Percentiles rank a stretch among this genome's conserved stretches.
Conservation (phyloP, 2,797 vertebrate genomes). For the Limnodromus scolopaceus region DNA sequence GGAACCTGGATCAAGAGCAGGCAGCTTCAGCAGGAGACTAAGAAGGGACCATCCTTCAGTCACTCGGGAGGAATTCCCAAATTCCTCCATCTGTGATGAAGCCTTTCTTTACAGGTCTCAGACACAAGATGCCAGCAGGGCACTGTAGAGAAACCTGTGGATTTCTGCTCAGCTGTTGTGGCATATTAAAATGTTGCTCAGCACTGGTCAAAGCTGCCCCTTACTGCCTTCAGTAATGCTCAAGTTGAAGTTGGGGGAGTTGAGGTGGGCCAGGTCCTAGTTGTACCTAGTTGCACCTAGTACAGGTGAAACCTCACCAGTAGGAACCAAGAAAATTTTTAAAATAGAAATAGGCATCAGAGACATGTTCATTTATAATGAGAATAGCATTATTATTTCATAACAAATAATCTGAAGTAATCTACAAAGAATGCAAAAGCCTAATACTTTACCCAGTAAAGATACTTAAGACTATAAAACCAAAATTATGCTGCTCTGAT, state of each 20-base stretch:
- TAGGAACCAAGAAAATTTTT: neutral
- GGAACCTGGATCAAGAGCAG: neutral
- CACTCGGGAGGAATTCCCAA: neutral
- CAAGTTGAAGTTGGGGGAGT: neutral
- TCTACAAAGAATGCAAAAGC: neutral
- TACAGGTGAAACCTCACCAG: rapidly evolving
- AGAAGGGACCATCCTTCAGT: neutral
- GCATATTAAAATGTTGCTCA: neutral
- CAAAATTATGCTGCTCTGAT: neutral
- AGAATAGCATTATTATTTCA: neutral
- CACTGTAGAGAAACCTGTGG: neutral
- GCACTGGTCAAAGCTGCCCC: neutral
- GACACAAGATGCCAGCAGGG: neutral
- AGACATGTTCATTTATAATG: neutral
- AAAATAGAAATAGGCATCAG: neutral
- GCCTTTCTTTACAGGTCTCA: neutral
- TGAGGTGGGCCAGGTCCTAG: neutral
- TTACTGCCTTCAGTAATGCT: neutral
- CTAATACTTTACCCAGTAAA: neutral
- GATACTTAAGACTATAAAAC: neutral
- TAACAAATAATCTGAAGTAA: neutral
- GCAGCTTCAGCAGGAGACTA: neutral
- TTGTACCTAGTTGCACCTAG: no score
- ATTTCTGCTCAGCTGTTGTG: neutral
- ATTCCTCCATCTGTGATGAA: neutral